Base-by-base conservation (phyloP, 2,113 vertebrate species). In the Scomber scombrus region DNA sequence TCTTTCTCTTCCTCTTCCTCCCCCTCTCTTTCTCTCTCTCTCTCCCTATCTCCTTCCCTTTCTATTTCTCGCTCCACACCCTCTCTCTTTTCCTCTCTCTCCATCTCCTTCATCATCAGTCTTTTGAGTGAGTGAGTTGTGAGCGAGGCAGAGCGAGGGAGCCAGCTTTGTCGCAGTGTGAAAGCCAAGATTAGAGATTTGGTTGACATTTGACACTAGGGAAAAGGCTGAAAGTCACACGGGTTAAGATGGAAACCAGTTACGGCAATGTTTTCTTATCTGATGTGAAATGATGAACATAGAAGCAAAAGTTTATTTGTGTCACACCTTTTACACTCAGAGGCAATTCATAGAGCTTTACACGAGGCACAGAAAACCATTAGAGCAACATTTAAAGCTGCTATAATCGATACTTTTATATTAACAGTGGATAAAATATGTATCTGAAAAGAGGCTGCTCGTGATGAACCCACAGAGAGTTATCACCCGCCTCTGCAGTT, bases 171-270 rank as follows among this genome's bases (percentile, higher is more conserved):
- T 75, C 62, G 43, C 85, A 56, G 74, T 84, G 72, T 86, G 73
- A 88, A 92, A 86, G 80, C 80, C 71, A 19, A 90, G 85, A 90
- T 92, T 80, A 83, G 69, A 90, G 87, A 91, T 81, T 77, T 57
- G 71, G 71, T 47, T 66, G 65, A 67, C 58, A 0, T 72, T 71
- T 58, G 57, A 89, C 88, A 80, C 13, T 85, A 83, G 63, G 6
- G 74, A 83, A 62, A 75, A 29, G 70, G 77, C 78, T 70, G 23
- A 75, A 87, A 87, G 89, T 89, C 56, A 29, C 65, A 3, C 46
- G 67, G 85, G 74, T 91, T 77, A 80, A 63, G 50, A 83, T 54
- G 66, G 64, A 87, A 84, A 90, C 70, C 58, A 57, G 64, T 76
- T 75, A 9, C 55, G 23, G 18, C n/a, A 3, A 46, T 78, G 76